Conservation (phyloP, 1,140 invertebrate species). For the Cyclina sinensis region DNA sequence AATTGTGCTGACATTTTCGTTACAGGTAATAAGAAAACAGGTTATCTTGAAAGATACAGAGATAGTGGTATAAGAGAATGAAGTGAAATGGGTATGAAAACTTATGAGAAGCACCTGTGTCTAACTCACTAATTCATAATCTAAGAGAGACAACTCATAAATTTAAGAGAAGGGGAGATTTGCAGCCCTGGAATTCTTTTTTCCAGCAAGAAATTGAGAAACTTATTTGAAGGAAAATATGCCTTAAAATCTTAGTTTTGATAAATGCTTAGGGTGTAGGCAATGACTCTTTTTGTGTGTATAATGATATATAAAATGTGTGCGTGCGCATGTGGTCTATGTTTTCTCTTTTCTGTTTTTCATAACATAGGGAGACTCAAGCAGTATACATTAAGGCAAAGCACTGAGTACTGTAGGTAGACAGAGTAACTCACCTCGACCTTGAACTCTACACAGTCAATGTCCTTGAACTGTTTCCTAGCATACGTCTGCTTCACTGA, state of each 20-base stretch:
- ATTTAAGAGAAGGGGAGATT: neutral
- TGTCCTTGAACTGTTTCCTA: slow-evolving; percentile 81
- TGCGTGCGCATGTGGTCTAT: too few species aligned
- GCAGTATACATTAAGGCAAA: too few species aligned
- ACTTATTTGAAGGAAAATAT: too few species aligned
- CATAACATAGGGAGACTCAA: too few species aligned
- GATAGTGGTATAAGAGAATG: too few species aligned
- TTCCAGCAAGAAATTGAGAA: too few species aligned
- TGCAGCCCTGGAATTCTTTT: neutral
- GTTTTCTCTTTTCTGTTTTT: too few species aligned
- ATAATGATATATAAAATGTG: too few species aligned
- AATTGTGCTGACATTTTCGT: slow-evolving; percentile 10
- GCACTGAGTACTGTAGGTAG: too few species aligned
- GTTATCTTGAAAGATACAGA: neutral
- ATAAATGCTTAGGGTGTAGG: too few species aligned
- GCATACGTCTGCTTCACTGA: slow-evolving; percentile 82
- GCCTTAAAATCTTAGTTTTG: too few species aligned
- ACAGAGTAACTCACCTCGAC: slow-evolving; percentile 81
- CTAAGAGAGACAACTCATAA: neutral
- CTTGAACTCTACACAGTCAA: slow-evolving; percentile 78
- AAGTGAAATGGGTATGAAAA: neutral
- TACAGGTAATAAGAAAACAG: neutral
- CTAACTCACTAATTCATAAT: neutral
- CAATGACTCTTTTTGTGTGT: too few species aligned
- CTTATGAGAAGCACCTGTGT: slow-evolving; percentile 22